A percentile compares a stretch with the other conserved stretches of the same genome.
Evolutionary conservation across 64 coral and sea anemone species (phyloP).

Genomic region (Stylophora pistillata): DNA sequence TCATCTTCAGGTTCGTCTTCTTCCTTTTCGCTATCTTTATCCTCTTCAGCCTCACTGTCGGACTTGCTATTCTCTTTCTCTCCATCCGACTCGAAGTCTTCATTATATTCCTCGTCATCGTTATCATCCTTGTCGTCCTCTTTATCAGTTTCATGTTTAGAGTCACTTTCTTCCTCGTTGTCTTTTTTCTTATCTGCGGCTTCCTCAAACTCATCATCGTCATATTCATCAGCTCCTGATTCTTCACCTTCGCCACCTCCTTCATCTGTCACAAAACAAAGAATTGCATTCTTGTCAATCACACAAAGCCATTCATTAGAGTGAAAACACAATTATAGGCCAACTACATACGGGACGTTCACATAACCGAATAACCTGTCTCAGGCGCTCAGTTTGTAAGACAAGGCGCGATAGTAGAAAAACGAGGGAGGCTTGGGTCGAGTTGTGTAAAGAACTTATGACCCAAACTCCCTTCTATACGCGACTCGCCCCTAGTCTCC

Average conservation of each 20-base stretch:
- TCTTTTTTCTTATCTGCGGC: slow-evolving; percentile 43
- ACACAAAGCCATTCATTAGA: neutral
- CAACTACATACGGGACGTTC: too few relatives aligned
- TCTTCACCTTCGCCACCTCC: neutral
- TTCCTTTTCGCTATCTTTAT: slow-evolving; percentile 21
- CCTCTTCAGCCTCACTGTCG: neutral
- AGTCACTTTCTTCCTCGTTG: slow-evolving; percentile 28
- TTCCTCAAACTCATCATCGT: slow-evolving; percentile 74
- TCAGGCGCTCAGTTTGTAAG: too few relatives aligned
- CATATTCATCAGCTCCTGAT: slow-evolving; percentile 58
- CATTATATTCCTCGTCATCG: slow-evolving; percentile 50
- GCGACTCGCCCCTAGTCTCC: too few relatives aligned
- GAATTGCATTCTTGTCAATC: neutral
- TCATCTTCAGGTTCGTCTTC: slow-evolving; percentile 43
- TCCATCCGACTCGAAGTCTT: slow-evolving; percentile 74
- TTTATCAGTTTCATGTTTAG: slow-evolving; percentile 21
- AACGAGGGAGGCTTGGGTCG: too few relatives aligned
- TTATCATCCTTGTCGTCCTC: slow-evolving; percentile 31
- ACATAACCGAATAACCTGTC: too few relatives aligned
- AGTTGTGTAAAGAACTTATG: too few relatives aligned
- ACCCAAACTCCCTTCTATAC: too few relatives aligned
- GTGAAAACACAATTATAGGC: too few relatives aligned
- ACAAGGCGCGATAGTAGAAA: too few relatives aligned
- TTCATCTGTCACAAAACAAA: neutral
- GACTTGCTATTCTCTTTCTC: slow-evolving; percentile 32